Conservation (phyloP, 2,113 vertebrate genomes). For the Alces alces region DNA sequence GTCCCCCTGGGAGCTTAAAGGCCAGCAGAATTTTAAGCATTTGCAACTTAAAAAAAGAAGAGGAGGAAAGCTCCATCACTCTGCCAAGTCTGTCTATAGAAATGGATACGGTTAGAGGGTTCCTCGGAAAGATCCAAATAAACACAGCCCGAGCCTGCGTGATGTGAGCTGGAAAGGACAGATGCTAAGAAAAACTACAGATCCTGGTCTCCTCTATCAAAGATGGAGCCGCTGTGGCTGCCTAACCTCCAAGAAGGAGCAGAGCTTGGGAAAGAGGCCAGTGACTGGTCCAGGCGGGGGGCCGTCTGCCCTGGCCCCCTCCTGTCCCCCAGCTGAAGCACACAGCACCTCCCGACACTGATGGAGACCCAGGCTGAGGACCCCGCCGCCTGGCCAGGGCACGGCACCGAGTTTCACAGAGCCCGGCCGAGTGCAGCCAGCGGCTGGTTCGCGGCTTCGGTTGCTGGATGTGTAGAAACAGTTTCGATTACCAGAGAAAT, state of each 20-base stretch:
- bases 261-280: background rate
- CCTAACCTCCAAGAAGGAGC: background rate
- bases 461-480: fast-evolving
- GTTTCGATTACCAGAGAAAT: fast-evolving
- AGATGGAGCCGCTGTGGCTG: too few species aligned
- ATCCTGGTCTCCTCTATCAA: fast-evolving
- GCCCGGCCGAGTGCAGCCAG: fast-evolving
- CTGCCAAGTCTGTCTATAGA: background rate
- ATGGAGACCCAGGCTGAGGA: background rate
- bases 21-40: conserved; percentile 34
- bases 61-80: background rate
- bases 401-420: fast-evolving
- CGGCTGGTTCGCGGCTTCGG: fast-evolving
- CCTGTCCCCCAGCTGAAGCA: background rate
- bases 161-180: background rate
- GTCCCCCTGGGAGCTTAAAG: conserved; percentile 36
- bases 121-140: background rate
- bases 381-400: fast-evolving
- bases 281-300: fast-evolving
- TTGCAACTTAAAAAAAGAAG: conserved; percentile 1
- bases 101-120: background rate
- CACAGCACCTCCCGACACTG: fast-evolving
- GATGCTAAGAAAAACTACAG: fast-evolving
- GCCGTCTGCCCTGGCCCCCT: background rate
- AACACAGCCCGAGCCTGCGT: background rate